phyloP scores from a whole-genome alignment of 2,797 vertebrate species.

The Champsocephalus gunnari region DNA sequence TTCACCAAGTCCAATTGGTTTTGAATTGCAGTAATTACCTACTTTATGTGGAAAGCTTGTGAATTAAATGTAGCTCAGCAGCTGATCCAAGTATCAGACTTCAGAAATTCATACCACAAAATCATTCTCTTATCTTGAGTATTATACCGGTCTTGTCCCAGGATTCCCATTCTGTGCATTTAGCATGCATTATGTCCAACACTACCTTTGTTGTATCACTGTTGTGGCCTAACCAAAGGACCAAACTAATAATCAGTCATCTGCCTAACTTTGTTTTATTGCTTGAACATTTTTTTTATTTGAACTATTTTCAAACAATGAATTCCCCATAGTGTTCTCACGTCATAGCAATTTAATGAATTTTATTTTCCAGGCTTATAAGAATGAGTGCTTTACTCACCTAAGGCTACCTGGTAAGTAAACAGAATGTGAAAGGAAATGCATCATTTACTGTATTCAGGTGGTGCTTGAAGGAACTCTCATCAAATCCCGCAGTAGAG shows the following conservation, averaged over 20 bases:
- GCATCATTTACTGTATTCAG: conserved; percentile 73
- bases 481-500: conserved; percentile 78
- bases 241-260: not conserved
- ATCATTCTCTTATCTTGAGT: not conserved
- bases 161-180: not conserved
- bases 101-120: not conserved
- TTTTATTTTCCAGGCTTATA: too few species aligned
- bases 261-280: not conserved
- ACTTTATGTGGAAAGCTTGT: not conserved
- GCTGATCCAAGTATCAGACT: not conserved
- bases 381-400: not conserved
- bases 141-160: too few species aligned
- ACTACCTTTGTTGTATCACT: not conserved
- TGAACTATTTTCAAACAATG: too few species aligned
- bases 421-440: not conserved
- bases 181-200: not conserved
- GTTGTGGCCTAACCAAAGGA: not conserved
- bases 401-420: not conserved
- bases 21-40: not conserved
- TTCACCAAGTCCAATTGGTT: not conserved
- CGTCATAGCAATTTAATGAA: not conserved
- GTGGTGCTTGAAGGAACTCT: conserved; percentile 74
- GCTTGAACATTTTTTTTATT: not conserved
- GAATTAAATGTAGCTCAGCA: not conserved
- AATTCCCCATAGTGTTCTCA: not conserved